These are phyloP conservation scores for Ruditapes philippinarum DNA, from an alignment of 1,140 invertebrate genomes.

Conservation along the genomic window DNA sequence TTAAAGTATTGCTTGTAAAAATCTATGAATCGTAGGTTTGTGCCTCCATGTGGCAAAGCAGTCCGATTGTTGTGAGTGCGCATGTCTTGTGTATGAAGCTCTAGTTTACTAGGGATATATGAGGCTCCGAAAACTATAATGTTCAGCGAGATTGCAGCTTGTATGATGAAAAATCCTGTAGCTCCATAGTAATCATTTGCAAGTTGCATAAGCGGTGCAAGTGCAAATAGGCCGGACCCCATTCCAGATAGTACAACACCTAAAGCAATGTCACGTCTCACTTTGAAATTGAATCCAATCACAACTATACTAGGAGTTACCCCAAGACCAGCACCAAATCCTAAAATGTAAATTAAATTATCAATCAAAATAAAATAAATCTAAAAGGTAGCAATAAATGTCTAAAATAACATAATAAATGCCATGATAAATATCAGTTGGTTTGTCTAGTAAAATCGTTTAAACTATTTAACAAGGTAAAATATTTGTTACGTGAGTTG, in stretches of 20 bases:
- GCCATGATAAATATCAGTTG: no score
- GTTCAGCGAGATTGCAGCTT: slow-evolving; percentile 14
- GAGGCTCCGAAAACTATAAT: slow-evolving; percentile 21
- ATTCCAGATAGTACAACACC: slow-evolving; percentile 32
- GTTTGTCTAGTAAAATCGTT: no score
- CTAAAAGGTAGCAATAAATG: no score
- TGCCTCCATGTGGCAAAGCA: no score
- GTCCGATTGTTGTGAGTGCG: neutral
- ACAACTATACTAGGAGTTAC: slow-evolving; percentile 45
- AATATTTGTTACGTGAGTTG: no score
- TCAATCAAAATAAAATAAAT: no score
- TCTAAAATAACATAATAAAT: no score
- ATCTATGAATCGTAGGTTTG: no score
- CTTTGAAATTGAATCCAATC: slow-evolving; percentile 40
- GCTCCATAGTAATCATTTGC: neutral
- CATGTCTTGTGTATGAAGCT: slow-evolving; percentile 3
- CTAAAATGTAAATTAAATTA: no score
- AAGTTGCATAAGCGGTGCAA: slow-evolving; percentile 22
- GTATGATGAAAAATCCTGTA: slow-evolving; percentile 34
- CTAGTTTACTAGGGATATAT: slow-evolving; percentile 23
- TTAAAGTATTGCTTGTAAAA: neutral
- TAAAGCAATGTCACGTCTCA: slow-evolving; percentile 18
- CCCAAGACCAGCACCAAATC: slow-evolving; percentile 17
- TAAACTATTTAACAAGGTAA: no score
- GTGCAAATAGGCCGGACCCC: slow-evolving; percentile 17